Base-by-base conservation (phyloP, 2,113 vertebrate species). In the Eurystomus gularis region DNA sequence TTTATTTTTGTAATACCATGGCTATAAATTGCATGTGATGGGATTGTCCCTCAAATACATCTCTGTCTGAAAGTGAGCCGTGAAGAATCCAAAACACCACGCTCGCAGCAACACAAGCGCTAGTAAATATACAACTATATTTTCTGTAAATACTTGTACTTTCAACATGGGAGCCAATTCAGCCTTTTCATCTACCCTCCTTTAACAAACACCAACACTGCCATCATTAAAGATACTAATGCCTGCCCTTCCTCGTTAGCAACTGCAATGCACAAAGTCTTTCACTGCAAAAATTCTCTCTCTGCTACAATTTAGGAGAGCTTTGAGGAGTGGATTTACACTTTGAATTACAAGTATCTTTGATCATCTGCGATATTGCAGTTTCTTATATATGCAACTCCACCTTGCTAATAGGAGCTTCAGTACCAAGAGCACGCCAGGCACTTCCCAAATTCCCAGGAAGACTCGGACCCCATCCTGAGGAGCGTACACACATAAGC, bases 11-110 rank as follows among this genome's bases (percentile, higher is more conserved):
- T 61, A 90, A 55, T 33, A 48, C 37, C 37, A 31, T 2, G 12
- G 52, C 69, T 81, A 65, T 86, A 93, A 95, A 93, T 64, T 54
- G 37, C 33, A 60, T 8, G 14, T 31, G 62, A 88, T 48, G 24
- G 49, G 76, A 75, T 37, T 94, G 76, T 83, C 82, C 88, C 57
- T 95, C 80, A 95, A 83, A 88, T 49, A 61, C 35, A 65, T 57
- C 52, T 88, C 20, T 77, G n/a, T 76, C 80, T 94, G 69, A 33
- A 81, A 86, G 23, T 9, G 4, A 88, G 55, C 51, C 39, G 3
- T 70, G 46, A 76, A 71, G 72, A 78, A 88, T 75, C 76, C 64
- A 42, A 78, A 86, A 42, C 39, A 69, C 39, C 58, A 55, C 0
- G 8, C 76, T 89, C 23, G 18, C 28, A 62, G 8, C 26, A 52